These are phyloP conservation scores for Cephonodes hylas DNA, from an alignment of 2,888 invertebrate species.

Conservation along the genomic window DNA sequence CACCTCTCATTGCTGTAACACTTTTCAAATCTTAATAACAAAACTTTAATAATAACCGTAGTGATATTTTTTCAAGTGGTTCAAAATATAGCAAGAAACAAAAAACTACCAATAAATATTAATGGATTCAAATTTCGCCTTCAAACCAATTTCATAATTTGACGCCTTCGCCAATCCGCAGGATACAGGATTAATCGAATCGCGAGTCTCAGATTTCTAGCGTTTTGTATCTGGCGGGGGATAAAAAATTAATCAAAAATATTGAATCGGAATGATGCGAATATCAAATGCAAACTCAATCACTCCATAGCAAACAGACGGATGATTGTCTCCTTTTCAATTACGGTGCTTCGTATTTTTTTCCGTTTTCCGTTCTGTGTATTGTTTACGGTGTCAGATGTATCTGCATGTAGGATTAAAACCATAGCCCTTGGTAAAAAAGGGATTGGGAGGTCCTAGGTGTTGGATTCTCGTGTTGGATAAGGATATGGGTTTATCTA, in stretches of 20 bases:
- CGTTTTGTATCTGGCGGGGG: background rate
- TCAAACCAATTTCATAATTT: background rate
- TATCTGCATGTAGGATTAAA: background rate
- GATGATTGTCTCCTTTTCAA: conserved; percentile 21
- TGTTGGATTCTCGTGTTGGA: too few species aligned
- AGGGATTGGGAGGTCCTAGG: too few species aligned
- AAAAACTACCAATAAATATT: background rate
- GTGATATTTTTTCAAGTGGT: too few species aligned
- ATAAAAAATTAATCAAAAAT: conserved; percentile 2
- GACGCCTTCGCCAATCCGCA: background rate
- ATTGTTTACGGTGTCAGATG: background rate
- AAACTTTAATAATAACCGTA: too few species aligned
- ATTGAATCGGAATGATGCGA: conserved; percentile 1
- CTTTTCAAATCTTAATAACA: too few species aligned
- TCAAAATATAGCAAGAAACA: too few species aligned
- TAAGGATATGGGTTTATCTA: too few species aligned
- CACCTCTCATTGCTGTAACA: too few species aligned
- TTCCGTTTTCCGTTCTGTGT: background rate
- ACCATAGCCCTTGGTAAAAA: too few species aligned
- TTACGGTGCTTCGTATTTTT: conserved; percentile 12
- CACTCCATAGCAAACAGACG: conserved; percentile 22
- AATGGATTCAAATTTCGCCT: background rate
- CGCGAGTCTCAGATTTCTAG: background rate
- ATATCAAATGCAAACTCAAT: conserved; percentile 28
- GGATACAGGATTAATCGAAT: background rate